A percentile compares a stretch with the other conserved stretches of the same genome.
Conservation (phyloP, 2,888 invertebrate genomes). For the Sarcophaga carnaria region DNA sequence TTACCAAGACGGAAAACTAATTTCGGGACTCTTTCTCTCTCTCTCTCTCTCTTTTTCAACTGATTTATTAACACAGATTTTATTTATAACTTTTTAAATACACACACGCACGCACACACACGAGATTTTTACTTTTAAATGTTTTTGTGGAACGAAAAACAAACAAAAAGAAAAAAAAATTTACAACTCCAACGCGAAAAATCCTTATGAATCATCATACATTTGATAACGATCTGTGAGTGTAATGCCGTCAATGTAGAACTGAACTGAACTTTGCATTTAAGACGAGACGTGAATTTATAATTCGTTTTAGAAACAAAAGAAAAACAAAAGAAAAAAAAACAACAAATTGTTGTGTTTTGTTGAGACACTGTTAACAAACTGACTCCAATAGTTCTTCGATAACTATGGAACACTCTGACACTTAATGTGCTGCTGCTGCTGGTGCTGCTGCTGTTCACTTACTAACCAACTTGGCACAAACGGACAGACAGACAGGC, state of each 20-base stretch:
- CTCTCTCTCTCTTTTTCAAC: neutral
- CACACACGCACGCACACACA: neutral
- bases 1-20: conserved; percentile 31
- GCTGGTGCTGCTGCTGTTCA: neutral
- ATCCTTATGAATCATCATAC: conserved; percentile 5
- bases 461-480: neutral
- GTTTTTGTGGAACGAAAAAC: neutral
- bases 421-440: neutral
- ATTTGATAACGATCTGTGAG: neutral
- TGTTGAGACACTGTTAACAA: conserved; percentile 43
- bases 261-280: neutral
- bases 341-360: conserved; percentile 29
- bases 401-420: conserved; percentile 34
- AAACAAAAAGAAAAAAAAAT: too few species aligned
- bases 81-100: neutral
- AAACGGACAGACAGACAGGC: neutral
- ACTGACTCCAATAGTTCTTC: conserved; percentile 57
- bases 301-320: neutral
- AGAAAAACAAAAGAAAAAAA: neutral
- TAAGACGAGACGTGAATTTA: conserved; percentile 10
- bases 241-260: conserved; percentile 6
- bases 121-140: neutral
- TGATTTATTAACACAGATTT: neutral
- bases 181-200: conserved; percentile 25
- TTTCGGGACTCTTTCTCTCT: neutral